Evolutionary conservation across 2,888 invertebrate species (phyloP).

Genomic region (Sesia bembeciformis): DNA sequence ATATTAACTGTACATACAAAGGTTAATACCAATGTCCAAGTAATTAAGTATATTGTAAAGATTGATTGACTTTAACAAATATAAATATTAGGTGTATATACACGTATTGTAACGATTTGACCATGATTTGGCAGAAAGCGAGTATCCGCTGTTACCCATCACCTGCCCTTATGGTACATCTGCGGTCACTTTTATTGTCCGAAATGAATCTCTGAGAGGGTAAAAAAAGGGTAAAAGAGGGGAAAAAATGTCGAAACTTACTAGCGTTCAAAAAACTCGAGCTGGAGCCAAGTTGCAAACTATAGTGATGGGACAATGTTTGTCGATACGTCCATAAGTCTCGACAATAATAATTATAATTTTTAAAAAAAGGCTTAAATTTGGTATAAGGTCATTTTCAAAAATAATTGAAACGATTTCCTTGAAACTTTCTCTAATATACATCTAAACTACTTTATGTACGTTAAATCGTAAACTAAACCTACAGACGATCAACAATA

Average conservation of each 20-base stretch:
- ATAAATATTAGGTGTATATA: no score
- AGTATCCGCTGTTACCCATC: conserved; percentile 20
- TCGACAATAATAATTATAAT: no score
- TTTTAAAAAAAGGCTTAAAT: no score
- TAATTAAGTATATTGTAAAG: conserved; percentile 2
- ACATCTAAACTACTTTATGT: no score
- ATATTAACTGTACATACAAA: neutral
- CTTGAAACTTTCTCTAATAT: no score
- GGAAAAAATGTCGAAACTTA: neutral
- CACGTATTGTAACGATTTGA: conserved; percentile 10
- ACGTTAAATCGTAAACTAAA: no score
- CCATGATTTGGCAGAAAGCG: conserved; percentile 25
- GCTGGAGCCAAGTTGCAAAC: neutral
- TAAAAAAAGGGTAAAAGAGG: conserved; percentile 28
- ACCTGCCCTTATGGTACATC: conserved; percentile 48
- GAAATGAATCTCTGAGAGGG: conserved; percentile 30
- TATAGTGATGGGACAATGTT: neutral
- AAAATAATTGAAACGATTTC: no score
- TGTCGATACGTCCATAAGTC: neutral
- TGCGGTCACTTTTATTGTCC: conserved; percentile 54
- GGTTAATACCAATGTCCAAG: neutral
- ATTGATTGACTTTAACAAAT: conserved; percentile 1
- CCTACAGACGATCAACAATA: no score
- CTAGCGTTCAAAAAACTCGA: neutral
- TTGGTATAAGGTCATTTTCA: no score